Evolutionary conservation across 1,140 invertebrate species (phyloP).

Genomic region (Cydia amplana): DNA sequence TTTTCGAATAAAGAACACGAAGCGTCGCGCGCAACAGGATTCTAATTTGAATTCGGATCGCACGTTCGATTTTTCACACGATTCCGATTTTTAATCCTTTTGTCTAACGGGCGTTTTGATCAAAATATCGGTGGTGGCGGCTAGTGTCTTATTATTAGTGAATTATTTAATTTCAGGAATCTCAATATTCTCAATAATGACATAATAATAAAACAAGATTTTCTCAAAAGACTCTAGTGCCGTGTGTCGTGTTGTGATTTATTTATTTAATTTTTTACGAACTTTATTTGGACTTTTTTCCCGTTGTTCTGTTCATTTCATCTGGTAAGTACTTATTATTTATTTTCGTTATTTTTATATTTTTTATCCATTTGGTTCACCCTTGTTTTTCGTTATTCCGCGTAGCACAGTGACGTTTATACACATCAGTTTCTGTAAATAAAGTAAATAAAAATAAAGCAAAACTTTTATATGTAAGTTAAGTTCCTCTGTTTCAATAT

Average conservation of each 20-base stretch:
- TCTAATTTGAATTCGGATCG: constrained; percentile 64
- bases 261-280: constrained; percentile 48
- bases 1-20: constrained; percentile 69
- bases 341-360: constrained; percentile 44
- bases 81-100: constrained; percentile 41
- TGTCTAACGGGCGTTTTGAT: constrained; percentile 59
- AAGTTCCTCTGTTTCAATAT: not conserved
- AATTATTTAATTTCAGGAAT: constrained; percentile 22
- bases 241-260: constrained; percentile 75
- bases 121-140: constrained; percentile 50
- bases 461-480: not conserved
- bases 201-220: constrained; percentile 47
- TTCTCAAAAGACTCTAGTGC: constrained; percentile 67
- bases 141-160: constrained; percentile 35
- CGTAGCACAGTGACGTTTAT: not conserved
- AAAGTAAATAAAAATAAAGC: not conserved
- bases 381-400: constrained; percentile 34
- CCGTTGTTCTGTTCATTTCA: constrained; percentile 61
- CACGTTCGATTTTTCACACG: constrained; percentile 44
- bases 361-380: constrained; percentile 36
- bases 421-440: not conserved
- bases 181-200: constrained; percentile 41
- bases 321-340: constrained; percentile 69
- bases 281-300: constrained; percentile 68
- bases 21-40: constrained; percentile 52